Conservation (phyloP, 2,797 vertebrate genomes). For the Hemibagrus guttatus region DNA sequence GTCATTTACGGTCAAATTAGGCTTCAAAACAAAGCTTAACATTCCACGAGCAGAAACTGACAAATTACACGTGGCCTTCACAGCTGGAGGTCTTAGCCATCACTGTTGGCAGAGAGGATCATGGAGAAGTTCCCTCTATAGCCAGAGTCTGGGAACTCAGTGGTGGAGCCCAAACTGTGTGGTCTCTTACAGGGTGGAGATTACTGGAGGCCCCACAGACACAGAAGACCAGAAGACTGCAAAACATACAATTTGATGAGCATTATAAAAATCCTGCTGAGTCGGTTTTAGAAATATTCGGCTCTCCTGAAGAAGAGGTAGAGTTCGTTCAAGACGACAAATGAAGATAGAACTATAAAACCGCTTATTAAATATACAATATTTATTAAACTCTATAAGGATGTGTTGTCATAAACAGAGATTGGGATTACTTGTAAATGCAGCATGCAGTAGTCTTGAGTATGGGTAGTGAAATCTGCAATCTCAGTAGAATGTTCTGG, state of each 20-base stretch:
- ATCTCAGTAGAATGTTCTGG: neutral
- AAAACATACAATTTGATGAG: slow-evolving; percentile 16
- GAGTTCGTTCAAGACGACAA: neutral
- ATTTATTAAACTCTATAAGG: neutral
- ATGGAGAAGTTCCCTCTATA: slow-evolving; percentile 17
- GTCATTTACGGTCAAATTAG: neutral
- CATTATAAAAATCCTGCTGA: slow-evolving; percentile 17
- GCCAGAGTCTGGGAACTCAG: slow-evolving; percentile 19
- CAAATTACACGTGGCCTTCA: slow-evolving; percentile 6
- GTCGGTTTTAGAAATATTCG: neutral
- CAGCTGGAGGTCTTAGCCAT: slow-evolving; percentile 23
- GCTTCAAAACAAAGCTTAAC: neutral
- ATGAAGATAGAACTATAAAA: neutral
- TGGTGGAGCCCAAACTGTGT: slow-evolving; percentile 30
- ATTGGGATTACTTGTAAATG: neutral
- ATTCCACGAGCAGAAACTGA: neutral
- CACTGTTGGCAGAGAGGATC: neutral
- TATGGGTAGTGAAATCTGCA: neutral
- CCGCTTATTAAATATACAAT: neutral
- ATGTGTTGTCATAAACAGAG: neutral
- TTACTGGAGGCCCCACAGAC: slow-evolving; percentile 10
- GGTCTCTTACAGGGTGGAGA: slow-evolving; percentile 43
- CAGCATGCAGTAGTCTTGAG: neutral
- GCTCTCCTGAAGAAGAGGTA: neutral
- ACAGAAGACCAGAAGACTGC: neutral